phyloP scores from a whole-genome alignment of 2,888 invertebrate genomes.

The Orthosia gothica region DNA sequence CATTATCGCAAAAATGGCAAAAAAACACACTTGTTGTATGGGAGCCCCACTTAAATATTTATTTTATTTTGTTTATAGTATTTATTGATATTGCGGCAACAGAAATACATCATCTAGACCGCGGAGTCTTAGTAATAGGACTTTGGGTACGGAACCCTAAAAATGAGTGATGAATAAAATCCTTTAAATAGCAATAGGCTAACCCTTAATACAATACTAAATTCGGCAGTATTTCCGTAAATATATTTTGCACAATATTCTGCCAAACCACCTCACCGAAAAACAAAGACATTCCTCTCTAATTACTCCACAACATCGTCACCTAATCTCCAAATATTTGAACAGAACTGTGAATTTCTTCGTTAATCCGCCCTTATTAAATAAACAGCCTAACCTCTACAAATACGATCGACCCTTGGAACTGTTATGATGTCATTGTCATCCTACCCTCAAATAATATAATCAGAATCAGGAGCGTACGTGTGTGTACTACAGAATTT shows the following conservation, averaged over 20 bases:
- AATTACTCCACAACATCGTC: slow-evolving; percentile 30
- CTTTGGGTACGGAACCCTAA: too few species aligned
- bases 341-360: slow-evolving; percentile 60
- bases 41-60: too few species aligned
- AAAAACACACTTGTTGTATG: too few species aligned
- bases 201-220: too few species aligned
- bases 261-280: background rate
- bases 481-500: slow-evolving; percentile 36
- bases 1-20: too few species aligned
- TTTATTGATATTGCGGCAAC: too few species aligned
- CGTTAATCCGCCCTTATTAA: slow-evolving; percentile 59
- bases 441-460: slow-evolving; percentile 54
- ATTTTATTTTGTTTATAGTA: too few species aligned
- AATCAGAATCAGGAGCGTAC: slow-evolving; percentile 48
- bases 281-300: slow-evolving; percentile 20
- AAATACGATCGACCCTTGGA: slow-evolving; percentile 64
- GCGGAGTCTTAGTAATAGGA: too few species aligned
- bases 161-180: too few species aligned
- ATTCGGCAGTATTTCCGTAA: background rate
- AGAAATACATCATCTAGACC: too few species aligned
- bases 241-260: background rate
- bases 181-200: too few species aligned
- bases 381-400: slow-evolving; percentile 53
- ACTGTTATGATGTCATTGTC: slow-evolving; percentile 63
- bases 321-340: slow-evolving; percentile 55